A percentile compares a stretch with the other conserved stretches of the same genome.
phyloP scores from a whole-genome alignment of 2,797 vertebrate species.

The Spatula versicolor region DNA sequence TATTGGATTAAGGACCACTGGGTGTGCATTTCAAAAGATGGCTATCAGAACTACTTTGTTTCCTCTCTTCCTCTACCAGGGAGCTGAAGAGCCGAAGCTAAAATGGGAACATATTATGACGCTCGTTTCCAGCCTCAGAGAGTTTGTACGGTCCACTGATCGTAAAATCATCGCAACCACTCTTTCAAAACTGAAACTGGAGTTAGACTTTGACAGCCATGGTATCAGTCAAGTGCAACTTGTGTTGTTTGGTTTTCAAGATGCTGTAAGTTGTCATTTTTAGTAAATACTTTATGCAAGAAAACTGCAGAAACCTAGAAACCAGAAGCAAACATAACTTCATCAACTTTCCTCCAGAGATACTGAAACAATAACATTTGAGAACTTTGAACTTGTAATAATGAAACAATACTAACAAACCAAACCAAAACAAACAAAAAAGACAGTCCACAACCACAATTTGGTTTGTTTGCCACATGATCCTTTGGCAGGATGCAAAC shows the following conservation, averaged over 20 bases:
- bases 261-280: slow-evolving; percentile 87
- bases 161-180: slow-evolving; percentile 94
- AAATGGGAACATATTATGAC: slow-evolving; percentile 91
- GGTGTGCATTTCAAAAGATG: not conserved
- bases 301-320: not conserved
- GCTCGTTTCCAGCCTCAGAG: slow-evolving; percentile 89
- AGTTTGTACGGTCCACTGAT: slow-evolving; percentile 94
- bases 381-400: not conserved
- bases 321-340: not conserved
- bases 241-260: slow-evolving; percentile 96
- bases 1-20: not conserved
- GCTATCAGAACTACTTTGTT: not conserved
- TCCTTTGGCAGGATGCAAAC: not conserved
- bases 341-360: not conserved
- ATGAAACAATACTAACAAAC: not conserved
- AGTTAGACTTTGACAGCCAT: slow-evolving; percentile 95
- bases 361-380: not conserved
- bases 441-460: not conserved
- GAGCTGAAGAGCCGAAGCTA: slow-evolving; percentile 89
- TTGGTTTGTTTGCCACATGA: not conserved
- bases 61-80: slow-evolving; percentile 76
- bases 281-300: not conserved
- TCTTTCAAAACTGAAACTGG: slow-evolving; percentile 93
- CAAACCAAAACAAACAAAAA: not conserved
- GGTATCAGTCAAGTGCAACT: slow-evolving; percentile 97